These are phyloP conservation scores for Falco berigora DNA, from an alignment of 2,797 vertebrate genomes.

Conservation along the genomic window DNA sequence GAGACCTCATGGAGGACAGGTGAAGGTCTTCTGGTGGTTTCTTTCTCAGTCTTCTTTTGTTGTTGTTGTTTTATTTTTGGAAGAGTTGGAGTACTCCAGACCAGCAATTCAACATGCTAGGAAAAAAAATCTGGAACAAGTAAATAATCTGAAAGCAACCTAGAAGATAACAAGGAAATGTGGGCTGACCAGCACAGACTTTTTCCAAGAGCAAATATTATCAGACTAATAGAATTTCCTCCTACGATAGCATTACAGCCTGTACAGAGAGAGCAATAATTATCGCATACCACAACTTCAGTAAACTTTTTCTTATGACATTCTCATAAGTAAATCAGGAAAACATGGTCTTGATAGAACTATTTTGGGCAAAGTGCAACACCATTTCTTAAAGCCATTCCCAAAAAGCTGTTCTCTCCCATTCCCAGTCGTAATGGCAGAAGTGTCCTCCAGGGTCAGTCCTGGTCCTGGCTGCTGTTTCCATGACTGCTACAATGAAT, in stretches of 20 bases:
- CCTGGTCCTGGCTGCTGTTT: background rate
- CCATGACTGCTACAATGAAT: background rate
- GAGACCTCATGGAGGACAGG: background rate
- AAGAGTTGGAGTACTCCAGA: background rate
- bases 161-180: background rate
- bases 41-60: rapidly evolving
- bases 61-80: background rate
- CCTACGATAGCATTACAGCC: background rate
- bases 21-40: background rate
- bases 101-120: background rate
- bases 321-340: background rate
- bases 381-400: background rate
- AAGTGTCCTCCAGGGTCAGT: background rate
- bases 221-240: background rate
- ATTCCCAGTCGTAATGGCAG: background rate
- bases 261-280: background rate
- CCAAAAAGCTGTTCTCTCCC: background rate
- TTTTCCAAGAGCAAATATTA: background rate
- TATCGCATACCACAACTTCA: background rate
- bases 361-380: background rate
- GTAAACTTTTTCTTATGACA: background rate
- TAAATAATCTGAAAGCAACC: background rate
- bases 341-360: background rate
- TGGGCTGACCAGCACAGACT: background rate
- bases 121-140: background rate